These are phyloP conservation scores for Tympanoctomys barrerae DNA, from an alignment of 2,797 vertebrate species.

Conservation along the genomic window DNA sequence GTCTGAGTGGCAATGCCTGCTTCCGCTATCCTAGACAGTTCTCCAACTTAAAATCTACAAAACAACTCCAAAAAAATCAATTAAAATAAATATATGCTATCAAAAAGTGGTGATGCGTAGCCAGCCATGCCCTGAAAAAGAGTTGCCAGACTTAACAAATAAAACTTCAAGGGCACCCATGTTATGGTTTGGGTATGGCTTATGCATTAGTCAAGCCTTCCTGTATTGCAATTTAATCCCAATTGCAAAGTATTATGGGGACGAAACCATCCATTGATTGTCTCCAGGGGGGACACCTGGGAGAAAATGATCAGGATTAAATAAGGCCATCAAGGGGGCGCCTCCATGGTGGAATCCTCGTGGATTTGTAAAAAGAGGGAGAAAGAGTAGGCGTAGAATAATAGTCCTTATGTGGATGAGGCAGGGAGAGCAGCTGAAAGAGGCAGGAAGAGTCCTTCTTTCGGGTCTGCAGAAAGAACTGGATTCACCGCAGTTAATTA, in stretches of 20 bases:
- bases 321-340: neutral
- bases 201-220: neutral
- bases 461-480: neutral
- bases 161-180: no score
- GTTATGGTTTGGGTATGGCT: neutral
- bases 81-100: neutral
- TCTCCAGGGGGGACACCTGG: neutral
- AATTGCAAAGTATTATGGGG: neutral
- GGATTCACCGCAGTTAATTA: no score
- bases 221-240: neutral
- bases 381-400: neutral
- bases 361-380: neutral
- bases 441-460: neutral
- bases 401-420: neutral
- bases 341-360: neutral
- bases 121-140: accelerated
- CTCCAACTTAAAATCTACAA: neutral
- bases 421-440: neutral
- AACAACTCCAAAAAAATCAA: neutral
- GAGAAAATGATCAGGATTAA: neutral
- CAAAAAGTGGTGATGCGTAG: neutral
- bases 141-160: no score
- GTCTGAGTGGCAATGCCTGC: neutral
- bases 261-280: neutral
- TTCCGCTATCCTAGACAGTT: no score